Evolutionary conservation across 2,113 vertebrate genomes (phyloP), one percentile per base, ranked within the genome.

Genomic region (Urocitellus parryii): DNA sequence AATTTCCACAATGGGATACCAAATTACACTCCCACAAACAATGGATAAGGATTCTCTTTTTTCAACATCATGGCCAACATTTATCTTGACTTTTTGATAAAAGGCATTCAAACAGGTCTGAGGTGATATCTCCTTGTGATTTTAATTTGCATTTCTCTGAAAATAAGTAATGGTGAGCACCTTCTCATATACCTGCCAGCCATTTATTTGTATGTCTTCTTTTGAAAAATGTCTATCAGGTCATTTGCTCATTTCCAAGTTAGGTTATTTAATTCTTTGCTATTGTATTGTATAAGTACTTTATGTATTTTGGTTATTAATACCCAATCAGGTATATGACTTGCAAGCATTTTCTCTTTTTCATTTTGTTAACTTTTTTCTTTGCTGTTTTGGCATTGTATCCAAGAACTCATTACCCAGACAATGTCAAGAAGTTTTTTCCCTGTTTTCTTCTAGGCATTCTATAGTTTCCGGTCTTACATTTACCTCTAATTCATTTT

Each of bases 141-240:
- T 87, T 76, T 39, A 17, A 77, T 61, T 68, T 81, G 34, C 48
- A 76, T 77, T 95, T 95, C 22, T 67, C 77, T 81, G 56, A 61
- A 65, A 12, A 42, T 65, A n/a, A 77, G 27, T 76, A 5, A 39
- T 34, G 48, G 48, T 77, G 68, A 83, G 14, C 24, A 68, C 11
- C 25, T 61, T 68, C 24, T 45, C 84, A 95, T 80, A 77, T 22
- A 77, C 32, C 37, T 76, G 32, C 27, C 48, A 92, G 24, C 34
- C 27, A 48, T 48, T 76, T 29, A 32, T 58, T 76, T 24, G 6
- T 67, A 27, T 45, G 5, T 76, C 45, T 81, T 65, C 11, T 91
- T 58, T 58, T 74, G 34, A 67, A 34, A 91, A 91, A 65, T 51
- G 1, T 37, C 34, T 79, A 2, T n/a, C n/a, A 4, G 29, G 20